phyloP scores from a whole-genome alignment of 2,888 invertebrate species.

The Tanytarsus gracilentus region DNA sequence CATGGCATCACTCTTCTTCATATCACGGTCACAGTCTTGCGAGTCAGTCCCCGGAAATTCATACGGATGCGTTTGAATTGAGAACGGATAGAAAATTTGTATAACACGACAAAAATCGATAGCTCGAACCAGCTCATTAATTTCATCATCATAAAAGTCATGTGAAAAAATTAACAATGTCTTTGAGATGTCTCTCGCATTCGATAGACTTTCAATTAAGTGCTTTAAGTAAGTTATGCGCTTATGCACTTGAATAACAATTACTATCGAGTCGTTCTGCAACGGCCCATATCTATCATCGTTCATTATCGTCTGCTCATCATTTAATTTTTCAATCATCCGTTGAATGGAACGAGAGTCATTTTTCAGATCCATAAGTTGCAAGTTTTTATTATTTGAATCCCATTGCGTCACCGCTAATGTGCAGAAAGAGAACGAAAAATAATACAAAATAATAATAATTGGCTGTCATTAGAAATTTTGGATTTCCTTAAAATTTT shows the following conservation, averaged over 20 bases:
- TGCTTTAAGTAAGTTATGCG: slow-evolving; percentile 86
- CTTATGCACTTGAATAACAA: slow-evolving; percentile 89
- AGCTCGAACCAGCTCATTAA: slow-evolving; percentile 81
- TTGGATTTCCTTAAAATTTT: no score
- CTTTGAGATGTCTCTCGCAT: slow-evolving; percentile 81
- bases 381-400: no score
- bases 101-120: slow-evolving; percentile 87
- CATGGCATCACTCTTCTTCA: slow-evolving; percentile 70
- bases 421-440: no score
- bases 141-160: slow-evolving; percentile 85
- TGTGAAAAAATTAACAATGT: slow-evolving; percentile 90
- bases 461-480: no score
- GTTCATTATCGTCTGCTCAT: slow-evolving; percentile 76
- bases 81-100: slow-evolving; percentile 87
- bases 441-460: no score
- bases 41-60: slow-evolving; percentile 92
- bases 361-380: no score
- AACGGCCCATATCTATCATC: slow-evolving; percentile 82
- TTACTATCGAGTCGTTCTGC: slow-evolving; percentile 74
- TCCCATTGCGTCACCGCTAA: no score
- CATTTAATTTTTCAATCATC: slow-evolving; percentile 65
- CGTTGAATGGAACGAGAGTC: no score
- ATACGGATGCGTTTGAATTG: slow-evolving; percentile 87
- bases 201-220: slow-evolving; percentile 83
- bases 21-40: slow-evolving; percentile 84